Base-by-base conservation (phyloP, 2,888 invertebrate species). In the Callinectes sapidus region DNA sequence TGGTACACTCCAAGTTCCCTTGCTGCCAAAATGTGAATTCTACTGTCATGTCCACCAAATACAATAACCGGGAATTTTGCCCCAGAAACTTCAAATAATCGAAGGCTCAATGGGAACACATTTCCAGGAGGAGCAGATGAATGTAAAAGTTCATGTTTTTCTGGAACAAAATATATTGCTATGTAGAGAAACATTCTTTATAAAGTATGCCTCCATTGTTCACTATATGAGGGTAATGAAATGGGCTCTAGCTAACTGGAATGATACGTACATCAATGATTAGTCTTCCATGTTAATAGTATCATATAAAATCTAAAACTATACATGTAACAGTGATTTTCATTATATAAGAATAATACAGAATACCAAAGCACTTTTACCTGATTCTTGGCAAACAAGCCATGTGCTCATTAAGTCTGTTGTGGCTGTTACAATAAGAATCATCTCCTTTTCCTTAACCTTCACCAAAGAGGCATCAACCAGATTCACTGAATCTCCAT, bases 11-110 rank as follows among this genome's bases (percentile, higher is more conserved):
- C 87, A 42, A 90, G 32, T 28, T 90, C 87, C n/a, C n/a, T 28
- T 6, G 90, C 86, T 8, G 87, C 54, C 61, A 92, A 23, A 28
- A 92, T 87, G 54, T 92, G 71, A 66, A 92, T 90, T n/a, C n/a
- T 90, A 18, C 87, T 42, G 77, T 92, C 92, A 87, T 92, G 90
- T n/a, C 71, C 87, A 71, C 92, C 92, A 87, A 77, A 92, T 13
- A 85, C 18, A 5, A 92, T 55, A 23, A 90, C 28, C 10, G 92
- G 92, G 54, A 90, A 87, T 77, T 77, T 86, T 71, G 87, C 66
- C 16, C 87, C 92, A 81, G 89, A 55, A 10, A 92, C 86, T 16
- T 85, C 42, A 32, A 89, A 85, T 35, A 92, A 54, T 6, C n/a
- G 32, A 16, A 92, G 89, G 89, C 89, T 92, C 66, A 89, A 23